phyloP scores from a whole-genome alignment of 1,140 invertebrate species.

The Hyposmocoma kahamanoa region DNA sequence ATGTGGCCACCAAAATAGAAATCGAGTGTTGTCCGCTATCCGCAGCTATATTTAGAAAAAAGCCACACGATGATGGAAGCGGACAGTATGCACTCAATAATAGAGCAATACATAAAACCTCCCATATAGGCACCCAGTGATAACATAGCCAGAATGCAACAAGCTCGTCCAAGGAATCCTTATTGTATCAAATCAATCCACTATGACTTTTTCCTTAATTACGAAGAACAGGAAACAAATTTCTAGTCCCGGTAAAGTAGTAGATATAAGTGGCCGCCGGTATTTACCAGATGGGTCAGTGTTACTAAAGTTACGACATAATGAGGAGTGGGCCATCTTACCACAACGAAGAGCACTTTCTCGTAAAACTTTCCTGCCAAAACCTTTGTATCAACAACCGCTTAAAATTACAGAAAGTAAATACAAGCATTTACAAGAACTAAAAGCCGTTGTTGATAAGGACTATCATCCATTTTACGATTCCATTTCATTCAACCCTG shows the following conservation, averaged over 20 bases:
- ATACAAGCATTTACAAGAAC: constrained; percentile 5
- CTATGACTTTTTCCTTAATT: constrained; percentile 5
- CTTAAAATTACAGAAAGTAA: constrained; percentile 6
- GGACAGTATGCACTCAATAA: constrained; percentile 33
- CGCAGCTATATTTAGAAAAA: constrained; percentile 17
- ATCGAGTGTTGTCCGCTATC: constrained; percentile 17
- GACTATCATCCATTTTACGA: constrained; percentile 7
- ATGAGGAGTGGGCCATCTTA: constrained; percentile 3
- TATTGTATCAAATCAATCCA: constrained; percentile 11
- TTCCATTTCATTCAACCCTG: background rate
- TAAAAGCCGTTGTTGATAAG: background rate
- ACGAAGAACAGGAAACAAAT: constrained; percentile 2
- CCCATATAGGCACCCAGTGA: constrained; percentile 18
- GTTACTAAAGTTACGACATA: background rate
- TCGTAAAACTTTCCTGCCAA: background rate
- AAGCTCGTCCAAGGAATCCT: constrained; percentile 12
- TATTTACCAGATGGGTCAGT: constrained; percentile 3
- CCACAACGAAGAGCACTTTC: background rate
- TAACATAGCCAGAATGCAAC: constrained; percentile 18
- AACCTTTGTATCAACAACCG: background rate
- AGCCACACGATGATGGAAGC: constrained; percentile 49
- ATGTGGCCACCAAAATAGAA: constrained; percentile 1
- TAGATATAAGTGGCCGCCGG: background rate
- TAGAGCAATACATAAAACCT: constrained; percentile 19
- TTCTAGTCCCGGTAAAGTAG: background rate